phyloP scores from a whole-genome alignment of 1,140 invertebrate species.

The Druon quercuslanigerum region DNA sequence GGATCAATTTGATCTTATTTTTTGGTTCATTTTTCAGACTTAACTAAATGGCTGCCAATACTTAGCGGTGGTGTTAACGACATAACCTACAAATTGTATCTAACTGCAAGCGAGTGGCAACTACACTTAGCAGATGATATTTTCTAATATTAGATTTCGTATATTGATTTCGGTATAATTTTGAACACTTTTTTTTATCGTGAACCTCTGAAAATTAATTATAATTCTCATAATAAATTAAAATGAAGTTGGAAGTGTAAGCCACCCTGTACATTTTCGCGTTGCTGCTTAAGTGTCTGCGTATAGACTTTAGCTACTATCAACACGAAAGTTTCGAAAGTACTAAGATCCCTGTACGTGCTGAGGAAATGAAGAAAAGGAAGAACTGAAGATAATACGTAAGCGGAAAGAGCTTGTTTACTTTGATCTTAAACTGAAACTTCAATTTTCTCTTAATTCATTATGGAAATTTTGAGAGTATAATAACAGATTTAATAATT shows the following conservation, averaged over 20 bases:
- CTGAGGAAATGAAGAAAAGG: conserved; percentile 22
- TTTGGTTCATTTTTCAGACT: too few species aligned
- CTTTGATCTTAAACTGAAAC: neutral
- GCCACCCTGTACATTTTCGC: conserved; percentile 14
- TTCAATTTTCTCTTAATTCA: neutral
- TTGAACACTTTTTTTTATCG: too few species aligned
- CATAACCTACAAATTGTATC: too few species aligned
- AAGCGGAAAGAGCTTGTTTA: conserved; percentile 16
- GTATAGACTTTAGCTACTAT: conserved; percentile 14
- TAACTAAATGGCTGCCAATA: too few species aligned
- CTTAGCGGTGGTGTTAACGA: too few species aligned
- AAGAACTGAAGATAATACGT: conserved; percentile 11
- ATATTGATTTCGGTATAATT: too few species aligned
- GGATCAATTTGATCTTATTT: too few species aligned
- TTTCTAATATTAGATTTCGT: too few species aligned
- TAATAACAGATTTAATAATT: too few species aligned
- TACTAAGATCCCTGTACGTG: conserved; percentile 12
- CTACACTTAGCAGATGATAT: too few species aligned
- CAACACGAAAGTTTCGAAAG: conserved; percentile 15
- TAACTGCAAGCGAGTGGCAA: too few species aligned
- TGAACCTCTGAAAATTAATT: neutral
- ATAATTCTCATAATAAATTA: conserved; percentile 1
- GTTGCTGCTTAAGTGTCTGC: conserved; percentile 14
- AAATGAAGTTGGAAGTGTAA: conserved; percentile 11
- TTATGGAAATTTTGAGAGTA: neutral